These are phyloP conservation scores for Anagyrus pseudococci DNA, from an alignment of 2,888 invertebrate species.

Conservation along the genomic window DNA sequence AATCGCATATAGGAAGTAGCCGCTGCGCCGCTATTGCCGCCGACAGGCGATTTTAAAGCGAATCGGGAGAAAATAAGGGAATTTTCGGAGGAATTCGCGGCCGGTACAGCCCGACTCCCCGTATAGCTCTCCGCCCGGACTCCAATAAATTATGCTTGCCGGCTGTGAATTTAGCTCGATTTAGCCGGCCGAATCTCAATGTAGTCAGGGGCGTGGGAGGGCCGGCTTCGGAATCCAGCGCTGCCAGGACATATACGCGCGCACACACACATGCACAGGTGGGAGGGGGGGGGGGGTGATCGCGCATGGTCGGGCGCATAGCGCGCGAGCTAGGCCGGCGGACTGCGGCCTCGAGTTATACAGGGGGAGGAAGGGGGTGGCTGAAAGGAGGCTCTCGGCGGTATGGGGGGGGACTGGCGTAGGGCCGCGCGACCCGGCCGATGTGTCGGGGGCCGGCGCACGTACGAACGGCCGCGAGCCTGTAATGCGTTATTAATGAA, in stretches of 20 bases:
- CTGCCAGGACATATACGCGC: no score
- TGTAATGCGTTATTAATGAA: slow-evolving; percentile 67
- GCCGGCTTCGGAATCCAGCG: slow-evolving; percentile 43
- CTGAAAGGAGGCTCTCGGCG: slow-evolving; percentile 36
- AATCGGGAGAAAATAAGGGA: no score
- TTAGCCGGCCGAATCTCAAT: slow-evolving; percentile 25
- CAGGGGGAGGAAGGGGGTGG: slow-evolving; percentile 19
- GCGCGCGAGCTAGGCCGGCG: not conserved
- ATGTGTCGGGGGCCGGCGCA: not conserved
- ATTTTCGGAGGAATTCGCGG: no score
- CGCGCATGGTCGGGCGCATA: not conserved
- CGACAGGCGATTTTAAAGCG: no score
- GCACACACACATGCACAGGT: slow-evolving; percentile 18
- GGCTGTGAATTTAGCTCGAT: slow-evolving; percentile 20
- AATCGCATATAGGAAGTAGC: no score
- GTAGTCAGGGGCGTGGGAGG: slow-evolving; percentile 5
- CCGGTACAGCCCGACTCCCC: no score
- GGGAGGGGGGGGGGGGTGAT: slow-evolving; percentile 12
- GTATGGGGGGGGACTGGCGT: slow-evolving; percentile 35
- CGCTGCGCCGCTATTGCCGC: no score
- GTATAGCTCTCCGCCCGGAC: no score
- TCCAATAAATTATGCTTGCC: slow-evolving; percentile 30
- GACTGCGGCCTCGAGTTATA: not conserved
- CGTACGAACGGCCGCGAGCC: slow-evolving; percentile 16
- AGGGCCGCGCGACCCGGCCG: slow-evolving; percentile 28